These are phyloP conservation scores for Porphyrio hochstetteri DNA, from an alignment of 2,113 vertebrate genomes.

Conservation along the genomic window DNA sequence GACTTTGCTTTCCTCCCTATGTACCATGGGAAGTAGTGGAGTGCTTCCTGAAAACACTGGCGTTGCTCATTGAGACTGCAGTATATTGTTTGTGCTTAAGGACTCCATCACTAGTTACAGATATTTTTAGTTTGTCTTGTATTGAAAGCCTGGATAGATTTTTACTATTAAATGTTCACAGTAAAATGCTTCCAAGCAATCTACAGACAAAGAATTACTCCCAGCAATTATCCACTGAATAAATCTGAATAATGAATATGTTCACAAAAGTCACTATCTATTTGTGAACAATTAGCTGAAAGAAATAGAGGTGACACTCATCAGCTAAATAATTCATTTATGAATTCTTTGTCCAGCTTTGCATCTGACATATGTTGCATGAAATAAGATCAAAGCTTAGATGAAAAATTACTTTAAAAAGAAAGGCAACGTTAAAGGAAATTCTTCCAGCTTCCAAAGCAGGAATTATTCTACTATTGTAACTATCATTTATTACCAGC, in stretches of 20 bases:
- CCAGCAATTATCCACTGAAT: conserved; percentile 56
- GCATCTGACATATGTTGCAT: neutral
- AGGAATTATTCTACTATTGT: neutral
- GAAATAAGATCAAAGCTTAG: conserved; percentile 28
- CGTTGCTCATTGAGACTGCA: neutral
- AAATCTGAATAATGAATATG: conserved; percentile 60
- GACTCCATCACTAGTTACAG: neutral
- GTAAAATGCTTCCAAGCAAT: conserved; percentile 10
- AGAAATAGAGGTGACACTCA: conserved; percentile 44
- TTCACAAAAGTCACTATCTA: conserved; percentile 45
- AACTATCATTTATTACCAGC: neutral
- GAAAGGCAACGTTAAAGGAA: neutral
- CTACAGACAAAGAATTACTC: conserved; percentile 52
- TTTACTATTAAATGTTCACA: conserved; percentile 25
- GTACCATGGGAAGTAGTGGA: neutral
- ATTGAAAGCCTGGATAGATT: conserved; percentile 9
- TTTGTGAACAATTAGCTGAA: conserved; percentile 59
- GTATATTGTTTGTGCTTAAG: neutral
- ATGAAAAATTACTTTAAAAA: neutral
- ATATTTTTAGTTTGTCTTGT: conserved; percentile 7
- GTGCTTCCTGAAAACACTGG: neutral
- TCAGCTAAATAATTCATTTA: conserved; percentile 55
- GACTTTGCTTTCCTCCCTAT: neutral
- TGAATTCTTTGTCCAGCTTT: conserved; percentile 23
- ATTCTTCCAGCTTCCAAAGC: neutral